Evolutionary conservation across 2,888 invertebrate species (phyloP).

Genomic region (Neria commutata): DNA sequence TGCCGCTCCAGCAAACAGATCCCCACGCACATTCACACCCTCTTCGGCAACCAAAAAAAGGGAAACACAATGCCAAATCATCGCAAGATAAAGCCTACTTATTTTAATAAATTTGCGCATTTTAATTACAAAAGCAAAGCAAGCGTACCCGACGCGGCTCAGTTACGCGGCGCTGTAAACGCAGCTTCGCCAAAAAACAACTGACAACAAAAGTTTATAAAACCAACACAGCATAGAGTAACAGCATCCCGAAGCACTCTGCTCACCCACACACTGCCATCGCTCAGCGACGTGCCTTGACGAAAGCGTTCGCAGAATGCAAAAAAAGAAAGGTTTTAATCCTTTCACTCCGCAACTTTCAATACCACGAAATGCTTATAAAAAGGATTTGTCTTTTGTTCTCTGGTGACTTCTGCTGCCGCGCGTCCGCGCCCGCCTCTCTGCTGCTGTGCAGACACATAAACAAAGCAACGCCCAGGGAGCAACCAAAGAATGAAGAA

Average conservation of each 20-base stretch:
- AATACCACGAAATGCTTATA: not conserved
- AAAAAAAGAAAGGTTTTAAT: not conserved
- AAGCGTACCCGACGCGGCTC: not conserved
- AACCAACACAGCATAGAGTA: not conserved
- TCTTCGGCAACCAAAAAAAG: not conserved
- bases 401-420: not conserved
- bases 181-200: not conserved
- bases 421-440: not conserved
- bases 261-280: too few relatives aligned
- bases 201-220: not conserved
- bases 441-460: not conserved
- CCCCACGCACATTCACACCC: too few relatives aligned
- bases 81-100: too few relatives aligned
- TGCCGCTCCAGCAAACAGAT: too few relatives aligned
- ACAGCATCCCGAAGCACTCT: not conserved
- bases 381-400: not conserved
- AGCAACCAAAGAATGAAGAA: not conserved
- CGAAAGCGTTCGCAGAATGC: not conserved
- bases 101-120: not conserved
- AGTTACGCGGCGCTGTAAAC: too few relatives aligned
- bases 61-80: not conserved
- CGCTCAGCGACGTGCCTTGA: too few relatives aligned
- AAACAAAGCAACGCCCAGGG: not conserved
- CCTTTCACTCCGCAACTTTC: not conserved
- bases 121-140: not conserved